These are phyloP conservation scores for Calameuta filiformis DNA, from an alignment of 2,888 invertebrate genomes.

Conservation along the genomic window DNA sequence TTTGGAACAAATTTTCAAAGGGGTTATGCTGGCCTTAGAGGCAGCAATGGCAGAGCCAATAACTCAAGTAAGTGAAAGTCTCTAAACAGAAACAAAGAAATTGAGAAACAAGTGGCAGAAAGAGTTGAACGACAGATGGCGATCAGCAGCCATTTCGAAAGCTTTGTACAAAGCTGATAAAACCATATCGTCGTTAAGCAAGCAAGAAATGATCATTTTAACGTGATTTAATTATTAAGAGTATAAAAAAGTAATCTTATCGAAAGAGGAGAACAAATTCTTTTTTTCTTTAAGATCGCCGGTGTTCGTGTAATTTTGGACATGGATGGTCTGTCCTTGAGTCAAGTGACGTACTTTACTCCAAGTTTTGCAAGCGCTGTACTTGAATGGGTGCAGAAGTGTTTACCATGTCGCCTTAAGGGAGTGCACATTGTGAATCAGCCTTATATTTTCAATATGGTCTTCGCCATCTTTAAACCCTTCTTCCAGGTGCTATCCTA, in stretches of 20 bases:
- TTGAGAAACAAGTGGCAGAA: background rate
- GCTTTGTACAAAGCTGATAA: background rate
- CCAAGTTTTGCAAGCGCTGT: slow-evolving; percentile 81
- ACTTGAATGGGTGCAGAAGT: slow-evolving; percentile 83
- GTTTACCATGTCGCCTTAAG: slow-evolving; percentile 84
- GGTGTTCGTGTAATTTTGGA: slow-evolving; percentile 81
- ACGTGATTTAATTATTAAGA: background rate
- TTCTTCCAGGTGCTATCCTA: slow-evolving; percentile 70
- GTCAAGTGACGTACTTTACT: slow-evolving; percentile 80
- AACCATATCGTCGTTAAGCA: background rate
- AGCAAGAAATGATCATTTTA: background rate
- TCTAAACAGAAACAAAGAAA: background rate
- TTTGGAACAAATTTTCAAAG: slow-evolving; percentile 76
- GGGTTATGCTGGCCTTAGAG: slow-evolving; percentile 77
- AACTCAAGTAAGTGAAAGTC: slow-evolving; percentile 70
- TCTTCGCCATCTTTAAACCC: slow-evolving; percentile 88
- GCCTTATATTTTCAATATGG: slow-evolving; percentile 86
- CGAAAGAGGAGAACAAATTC: background rate
- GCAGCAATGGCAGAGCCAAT: slow-evolving; percentile 82
- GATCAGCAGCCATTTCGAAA: background rate
- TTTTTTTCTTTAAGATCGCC: slow-evolving; percentile 66
- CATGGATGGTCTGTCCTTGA: slow-evolving; percentile 79
- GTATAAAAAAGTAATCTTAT: background rate
- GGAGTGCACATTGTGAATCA: slow-evolving; percentile 91
- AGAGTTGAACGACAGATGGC: background rate